Evolutionary conservation across 2,113 vertebrate species (phyloP).

Genomic region (Monopterus albus): DNA sequence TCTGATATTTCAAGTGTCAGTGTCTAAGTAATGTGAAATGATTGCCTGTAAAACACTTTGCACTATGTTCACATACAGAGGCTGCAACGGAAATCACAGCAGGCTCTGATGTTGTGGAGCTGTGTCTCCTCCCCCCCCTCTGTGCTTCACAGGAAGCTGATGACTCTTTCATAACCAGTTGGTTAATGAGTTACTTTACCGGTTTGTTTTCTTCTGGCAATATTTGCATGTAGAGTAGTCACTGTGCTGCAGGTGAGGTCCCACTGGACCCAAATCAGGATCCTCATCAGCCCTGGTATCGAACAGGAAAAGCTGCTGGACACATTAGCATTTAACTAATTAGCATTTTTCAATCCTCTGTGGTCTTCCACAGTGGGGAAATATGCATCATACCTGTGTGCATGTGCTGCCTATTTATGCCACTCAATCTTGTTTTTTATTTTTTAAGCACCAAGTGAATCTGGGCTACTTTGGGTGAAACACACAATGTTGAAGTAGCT

Average conservation of each 20-base stretch:
- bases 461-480: slow-evolving; percentile 1
- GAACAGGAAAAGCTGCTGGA: slow-evolving; percentile 53
- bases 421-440: slow-evolving; percentile 30
- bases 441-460: too few relatives aligned
- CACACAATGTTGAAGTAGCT: slow-evolving; percentile 38
- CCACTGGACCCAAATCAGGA: slow-evolving; percentile 37
- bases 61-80: slow-evolving; percentile 19
- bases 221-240: slow-evolving; percentile 48
- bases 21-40: background rate
- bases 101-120: slow-evolving; percentile 37
- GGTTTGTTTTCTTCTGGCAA: slow-evolving; percentile 50
- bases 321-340: slow-evolving; percentile 74
- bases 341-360: slow-evolving; percentile 69
- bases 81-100: slow-evolving; percentile 34
- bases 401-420: slow-evolving; percentile 63
- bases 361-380: slow-evolving; percentile 49
- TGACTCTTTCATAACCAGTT: slow-evolving; percentile 33
- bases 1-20: background rate
- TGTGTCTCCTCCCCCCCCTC: background rate
- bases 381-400: slow-evolving; percentile 39
- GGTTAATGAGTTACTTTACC: slow-evolving; percentile 26
- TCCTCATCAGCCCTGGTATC: slow-evolving; percentile 36
- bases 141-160: slow-evolving; percentile 42
- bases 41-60: slow-evolving; percentile 3
- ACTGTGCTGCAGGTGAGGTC: slow-evolving; percentile 57